Evolutionary conservation across 1,140 invertebrate species (phyloP).

Genomic region (Ceratina calcarata): DNA sequence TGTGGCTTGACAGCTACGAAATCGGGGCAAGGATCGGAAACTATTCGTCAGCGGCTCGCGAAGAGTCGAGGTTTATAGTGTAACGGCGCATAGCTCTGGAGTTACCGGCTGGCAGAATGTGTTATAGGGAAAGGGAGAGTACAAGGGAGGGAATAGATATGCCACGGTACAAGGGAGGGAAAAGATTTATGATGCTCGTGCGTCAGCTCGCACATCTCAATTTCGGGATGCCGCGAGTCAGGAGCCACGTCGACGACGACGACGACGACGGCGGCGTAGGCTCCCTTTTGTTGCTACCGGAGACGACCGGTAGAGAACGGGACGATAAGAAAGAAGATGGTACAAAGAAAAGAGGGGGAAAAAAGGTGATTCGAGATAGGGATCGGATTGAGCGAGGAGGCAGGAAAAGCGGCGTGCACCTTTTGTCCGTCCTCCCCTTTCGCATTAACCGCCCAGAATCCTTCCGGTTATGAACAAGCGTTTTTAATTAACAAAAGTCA

Average conservation of each 20-base stretch:
- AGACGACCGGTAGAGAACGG: slow-evolving; percentile 34
- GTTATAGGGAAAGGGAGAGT: slow-evolving; percentile 33
- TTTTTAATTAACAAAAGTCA: slow-evolving; percentile 44
- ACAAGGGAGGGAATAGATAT: slow-evolving; percentile 57
- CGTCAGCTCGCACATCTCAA: slow-evolving; percentile 67
- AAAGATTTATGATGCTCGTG: slow-evolving; percentile 66
- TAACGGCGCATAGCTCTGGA: slow-evolving; percentile 13
- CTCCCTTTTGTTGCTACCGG: slow-evolving; percentile 48
- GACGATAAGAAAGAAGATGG: slow-evolving; percentile 47
- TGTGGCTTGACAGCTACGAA: background rate
- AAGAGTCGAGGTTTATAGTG: slow-evolving; percentile 11
- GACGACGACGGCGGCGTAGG: too few species aligned
- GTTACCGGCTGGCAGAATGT: slow-evolving; percentile 17
- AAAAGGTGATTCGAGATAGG: slow-evolving; percentile 38
- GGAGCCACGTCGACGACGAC: slow-evolving; percentile 10
- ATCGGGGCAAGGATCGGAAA: slow-evolving; percentile 7
- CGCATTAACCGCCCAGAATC: background rate
- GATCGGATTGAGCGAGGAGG: slow-evolving; percentile 28
- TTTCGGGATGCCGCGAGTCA: slow-evolving; percentile 65
- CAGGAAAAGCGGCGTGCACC: slow-evolving; percentile 33
- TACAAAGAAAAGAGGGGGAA: slow-evolving; percentile 2
- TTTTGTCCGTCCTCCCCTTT: slow-evolving; percentile 28
- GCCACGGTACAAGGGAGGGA: slow-evolving; percentile 49
- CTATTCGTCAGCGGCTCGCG: slow-evolving; percentile 5
- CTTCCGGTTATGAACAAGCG: slow-evolving; percentile 31